Base-by-base conservation (phyloP, 2,797 vertebrate genomes). In the Dipus sagitta region DNA sequence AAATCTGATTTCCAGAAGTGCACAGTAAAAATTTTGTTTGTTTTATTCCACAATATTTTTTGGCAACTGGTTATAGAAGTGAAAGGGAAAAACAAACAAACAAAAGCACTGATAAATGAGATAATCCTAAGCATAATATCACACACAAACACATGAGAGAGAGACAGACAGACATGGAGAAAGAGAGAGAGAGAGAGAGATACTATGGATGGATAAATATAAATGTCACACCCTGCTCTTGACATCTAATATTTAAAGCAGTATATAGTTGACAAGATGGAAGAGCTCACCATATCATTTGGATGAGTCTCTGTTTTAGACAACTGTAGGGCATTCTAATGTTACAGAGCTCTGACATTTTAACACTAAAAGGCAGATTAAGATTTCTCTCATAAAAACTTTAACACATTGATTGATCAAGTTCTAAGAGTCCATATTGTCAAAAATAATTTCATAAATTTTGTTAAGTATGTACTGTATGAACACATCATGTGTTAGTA, bases 261-360 rank as follows among this genome's bases (percentile, higher is more conserved):
- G 72, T 30, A 71, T 2, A 26, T 28, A 6, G 1, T 24, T 86
- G 71, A 60, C 76, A 76, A 86, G 28, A 62, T 54, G 14, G 54
- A 77, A 90, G 76, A 38, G 17, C 4, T 76, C 80, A 8, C 20
- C 9, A 3, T 62, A 71, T 87, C 34, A 77, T 34, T 77, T 67
- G 34, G 38, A 93, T 90, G 42, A 92, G 80, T 84, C 24, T 72
- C 30, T 34, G 20, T 24, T 92, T 88, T 76, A 78, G 65, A 92
- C 60, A 77, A 21, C 82, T 32, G 1, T 60, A 21, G 15, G 32
- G 64, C 75, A 6, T 92, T 88, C 85, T 81, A 85, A 77, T 85
- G 74, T 88, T 67, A 92, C 87, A 82, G 52, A 52, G 10, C n/a
- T 34, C 6, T 94, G 90, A 88, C 28, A 92, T 82, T 88, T 92